Base-by-base conservation (phyloP, 1,140 invertebrate genomes). In the Drosophila arawakana region DNA sequence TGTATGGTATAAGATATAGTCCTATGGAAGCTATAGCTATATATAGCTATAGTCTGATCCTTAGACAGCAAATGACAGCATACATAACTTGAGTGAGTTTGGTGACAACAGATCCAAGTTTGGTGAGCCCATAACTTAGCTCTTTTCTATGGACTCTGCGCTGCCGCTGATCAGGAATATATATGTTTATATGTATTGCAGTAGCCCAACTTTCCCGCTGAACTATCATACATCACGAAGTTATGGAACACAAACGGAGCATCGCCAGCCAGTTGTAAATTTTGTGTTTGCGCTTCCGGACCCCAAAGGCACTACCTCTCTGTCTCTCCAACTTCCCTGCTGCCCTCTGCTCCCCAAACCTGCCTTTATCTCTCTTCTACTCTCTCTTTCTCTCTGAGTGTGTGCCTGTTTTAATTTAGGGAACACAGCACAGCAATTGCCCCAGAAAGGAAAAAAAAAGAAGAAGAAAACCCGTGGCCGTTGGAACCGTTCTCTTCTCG, bases 401-500 rank as follows among this genome's bases (percentile, higher is more conserved):
- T 59, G 43, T 72, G 69, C 63, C 78, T 79, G 72, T 88, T 85
- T 84, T 85, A 85, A 85, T 88, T 85, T 88, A 73, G 74, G 76
- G 60, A 86, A 86, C 75, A 86, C 78, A 63, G 75, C 47, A 63
- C 54, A 74, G 76, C 71, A 84, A 85, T 78, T 81, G 81, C 74
- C 81, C 66, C 39, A 58, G 59, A 81, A 67, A 80, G 47, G 57
- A 44, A 50, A 39, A 37, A 39, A 21, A 15, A 15, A n/a, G n/a
- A 61, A 49, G 18, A 18, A 59, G 3, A 37, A n/a, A 18, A 15
- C 58, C 66, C 44, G 43, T 78, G 74, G 73, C 68, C 46, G 44
- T 21, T 13, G 59, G 50, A 70, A 76, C 76, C 66, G 57, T 68
- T 70, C 47, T 34, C 41, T 59, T 21, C 57, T 71, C 41, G 15